phyloP scores from a whole-genome alignment of 1,140 invertebrate species.

The Polyergus mexicanus region DNA sequence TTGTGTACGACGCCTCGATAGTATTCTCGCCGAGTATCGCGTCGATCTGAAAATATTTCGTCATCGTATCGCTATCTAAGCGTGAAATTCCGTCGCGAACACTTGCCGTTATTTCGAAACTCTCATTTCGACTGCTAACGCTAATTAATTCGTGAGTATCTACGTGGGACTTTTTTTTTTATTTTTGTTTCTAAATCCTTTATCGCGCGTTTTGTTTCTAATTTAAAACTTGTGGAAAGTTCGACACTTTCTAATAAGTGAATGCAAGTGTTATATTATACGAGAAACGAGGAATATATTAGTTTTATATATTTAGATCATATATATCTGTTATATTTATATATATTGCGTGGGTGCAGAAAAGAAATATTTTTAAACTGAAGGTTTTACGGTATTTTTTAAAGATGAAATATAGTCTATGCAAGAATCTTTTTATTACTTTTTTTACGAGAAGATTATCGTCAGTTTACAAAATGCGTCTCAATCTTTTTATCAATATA shows the following conservation, averaged over 20 bases:
- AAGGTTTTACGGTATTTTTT: too few relatives aligned
- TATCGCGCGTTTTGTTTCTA: background rate
- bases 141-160: background rate
- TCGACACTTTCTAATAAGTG: too few relatives aligned
- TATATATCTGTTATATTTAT: too few relatives aligned
- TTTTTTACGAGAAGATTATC: background rate
- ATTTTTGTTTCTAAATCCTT: background rate
- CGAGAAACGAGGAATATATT: too few relatives aligned
- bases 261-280: too few relatives aligned
- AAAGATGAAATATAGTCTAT: too few relatives aligned
- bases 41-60: constrained; percentile 78
- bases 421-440: background rate
- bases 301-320: too few relatives aligned
- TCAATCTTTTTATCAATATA: background rate
- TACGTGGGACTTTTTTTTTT: background rate
- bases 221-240: background rate
- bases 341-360: too few relatives aligned
- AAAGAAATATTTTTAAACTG: too few relatives aligned
- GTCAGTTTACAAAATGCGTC: background rate
- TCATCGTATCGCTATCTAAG: constrained; percentile 11
- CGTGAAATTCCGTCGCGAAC: background rate
- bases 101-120: background rate
- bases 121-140: constrained; percentile 15
- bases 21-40: constrained; percentile 84
- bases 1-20: constrained; percentile 78